phyloP scores from a whole-genome alignment of 1,140 invertebrate genomes.

The Rhyacophila brunnea region DNA sequence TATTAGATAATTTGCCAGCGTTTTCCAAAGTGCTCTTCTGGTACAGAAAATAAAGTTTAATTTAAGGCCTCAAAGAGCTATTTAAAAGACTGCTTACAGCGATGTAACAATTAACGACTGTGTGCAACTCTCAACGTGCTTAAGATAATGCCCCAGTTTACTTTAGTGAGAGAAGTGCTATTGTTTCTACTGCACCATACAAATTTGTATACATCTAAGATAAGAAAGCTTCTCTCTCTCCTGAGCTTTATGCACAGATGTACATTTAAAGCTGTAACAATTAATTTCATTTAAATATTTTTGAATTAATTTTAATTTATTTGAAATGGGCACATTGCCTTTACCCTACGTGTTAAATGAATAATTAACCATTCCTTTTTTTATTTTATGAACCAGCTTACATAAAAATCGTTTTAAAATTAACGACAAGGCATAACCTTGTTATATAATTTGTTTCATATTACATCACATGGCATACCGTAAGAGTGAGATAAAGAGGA shows the following conservation, averaged over 20 bases:
- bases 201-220: conserved; percentile 13
- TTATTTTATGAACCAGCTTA: too few species aligned
- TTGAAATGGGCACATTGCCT: too few species aligned
- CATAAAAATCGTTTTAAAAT: too few species aligned
- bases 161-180: conserved; percentile 1
- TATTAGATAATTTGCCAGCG: not conserved
- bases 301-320: too few species aligned
- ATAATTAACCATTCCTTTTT: too few species aligned
- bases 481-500: too few species aligned
- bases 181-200: conserved; percentile 1
- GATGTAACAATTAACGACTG: conserved; percentile 21
- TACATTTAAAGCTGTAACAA: not conserved
- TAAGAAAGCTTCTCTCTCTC: not conserved
- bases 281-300: not conserved
- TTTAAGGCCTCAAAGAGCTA: conserved; percentile 17
- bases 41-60: conserved; percentile 18
- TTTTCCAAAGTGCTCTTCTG: too few species aligned
- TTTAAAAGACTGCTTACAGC: conserved; percentile 22
- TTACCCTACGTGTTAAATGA: too few species aligned
- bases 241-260: not conserved
- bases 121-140: conserved; percentile 16
- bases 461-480: too few species aligned
- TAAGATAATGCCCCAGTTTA: conserved; percentile 18
- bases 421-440: too few species aligned
- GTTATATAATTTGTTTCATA: too few species aligned